Percentiles rank a stretch among this genome's conserved stretches.
Conservation (phyloP, 2,797 vertebrate genomes). For the Graptemys geographica region DNA sequence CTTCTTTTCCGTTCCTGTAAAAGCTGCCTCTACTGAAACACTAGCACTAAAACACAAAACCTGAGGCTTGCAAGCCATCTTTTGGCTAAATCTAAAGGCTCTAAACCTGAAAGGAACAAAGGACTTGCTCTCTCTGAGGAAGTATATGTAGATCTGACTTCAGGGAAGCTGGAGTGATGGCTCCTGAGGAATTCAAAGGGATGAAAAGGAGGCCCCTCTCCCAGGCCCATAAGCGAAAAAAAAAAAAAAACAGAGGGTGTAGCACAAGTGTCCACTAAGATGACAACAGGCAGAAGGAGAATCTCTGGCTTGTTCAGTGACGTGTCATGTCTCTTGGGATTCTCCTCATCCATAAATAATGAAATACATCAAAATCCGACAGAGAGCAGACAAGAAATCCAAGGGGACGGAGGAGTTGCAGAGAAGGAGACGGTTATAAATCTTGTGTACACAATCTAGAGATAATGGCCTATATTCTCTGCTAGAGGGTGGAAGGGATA, state of each 20-base stretch:
- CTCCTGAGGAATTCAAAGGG: not conserved
- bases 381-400: not conserved
- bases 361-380: not conserved
- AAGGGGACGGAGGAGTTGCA: not conserved
- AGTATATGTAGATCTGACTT: not conserved
- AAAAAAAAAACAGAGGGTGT: not conserved
- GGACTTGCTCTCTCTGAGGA: conserved; percentile 23
- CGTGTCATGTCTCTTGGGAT: not conserved
- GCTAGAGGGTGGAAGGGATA: not conserved
- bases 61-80: not conserved
- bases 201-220: not conserved
- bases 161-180: not conserved
- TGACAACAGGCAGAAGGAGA: not conserved
- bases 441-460: not conserved
- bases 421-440: not conserved
- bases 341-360: not conserved
- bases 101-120: conserved; percentile 22
- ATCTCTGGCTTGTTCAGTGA: not conserved
- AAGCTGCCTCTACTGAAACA: not conserved
- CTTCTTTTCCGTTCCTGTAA: not conserved
- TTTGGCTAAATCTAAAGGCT: not conserved
- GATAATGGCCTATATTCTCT: not conserved
- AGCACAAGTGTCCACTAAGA: not conserved
- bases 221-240: not conserved
- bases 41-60: not conserved